Evolutionary conservation across 2,113 vertebrate genomes (phyloP), one percentile per base, ranked within the genome.

Genomic region (Trogon surrucura): DNA sequence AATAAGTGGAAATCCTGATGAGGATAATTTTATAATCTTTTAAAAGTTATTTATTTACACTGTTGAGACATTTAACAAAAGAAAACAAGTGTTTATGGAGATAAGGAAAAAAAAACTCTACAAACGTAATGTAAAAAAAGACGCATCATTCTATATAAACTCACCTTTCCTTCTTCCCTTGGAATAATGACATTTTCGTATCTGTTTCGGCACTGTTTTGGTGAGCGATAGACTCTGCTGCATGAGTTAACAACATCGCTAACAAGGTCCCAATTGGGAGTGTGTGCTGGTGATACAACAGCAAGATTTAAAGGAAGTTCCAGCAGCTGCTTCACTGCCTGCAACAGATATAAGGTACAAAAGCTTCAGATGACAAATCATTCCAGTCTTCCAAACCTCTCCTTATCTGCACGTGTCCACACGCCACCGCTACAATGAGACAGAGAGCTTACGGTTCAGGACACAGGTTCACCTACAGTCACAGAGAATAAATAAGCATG

Each of bases 261-360:
- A 85, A 99, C 99, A 73, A 99, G 98, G 97, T 99, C 99, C 99
- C 99, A 99, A 95, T 99, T 99, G n/a, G 99, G 98, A 32, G 99
- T 99, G 98, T 99, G 99, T 4, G 99, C 99, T 36, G 99, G 99
- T 1, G 99, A 99, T 88, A 99, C 98, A 48, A 99, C 98, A 45
- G 98, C 98, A 78, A 99, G 98, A 97, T 99, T 99, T 93, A 99
- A 97, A 25, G 99, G 99, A 69, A 99, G 98, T 97, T 99, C 99
- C 94, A 99, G 98, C 75, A 99, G 97, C 97, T 99, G 99, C 82
- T 99, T 99, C 65, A 99, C 99, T 85, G 99, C 98, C 99, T 99
- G 64, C 48, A 58, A 85, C 1, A 86, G 21, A 91, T 47, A 80
- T 13, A 80, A 91, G 66, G 64, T 4, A 88, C 53, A 94, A 88